Conservation (phyloP, 2,797 vertebrate species). For the Xerus rutilus region DNA sequence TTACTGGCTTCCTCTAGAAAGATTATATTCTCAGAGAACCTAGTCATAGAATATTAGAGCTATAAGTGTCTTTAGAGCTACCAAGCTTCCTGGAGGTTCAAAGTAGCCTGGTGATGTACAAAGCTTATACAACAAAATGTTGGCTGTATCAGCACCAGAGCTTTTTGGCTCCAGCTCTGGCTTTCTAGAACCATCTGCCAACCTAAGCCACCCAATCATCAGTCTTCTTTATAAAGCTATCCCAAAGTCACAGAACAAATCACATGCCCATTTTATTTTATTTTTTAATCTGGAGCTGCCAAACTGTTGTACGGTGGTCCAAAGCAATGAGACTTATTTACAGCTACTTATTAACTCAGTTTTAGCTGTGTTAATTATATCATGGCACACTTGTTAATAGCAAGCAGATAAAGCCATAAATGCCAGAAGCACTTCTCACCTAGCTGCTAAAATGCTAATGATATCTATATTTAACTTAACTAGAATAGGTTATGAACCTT, state of each 20-base stretch:
- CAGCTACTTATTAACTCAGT: neutral
- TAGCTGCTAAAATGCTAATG: slow-evolving; percentile 4
- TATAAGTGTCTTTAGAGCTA: neutral
- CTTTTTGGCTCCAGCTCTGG: neutral
- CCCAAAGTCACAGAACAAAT: neutral
- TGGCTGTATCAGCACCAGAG: neutral
- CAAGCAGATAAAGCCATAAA: slow-evolving; percentile 1
- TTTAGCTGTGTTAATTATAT: slow-evolving; percentile 25
- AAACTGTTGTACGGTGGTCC: neutral
- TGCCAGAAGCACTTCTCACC: slow-evolving; percentile 32
- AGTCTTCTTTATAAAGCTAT: neutral
- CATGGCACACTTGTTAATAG: neutral
- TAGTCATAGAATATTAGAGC: neutral
- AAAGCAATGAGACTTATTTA: slow-evolving; percentile 37
- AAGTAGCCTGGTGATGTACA: neutral
- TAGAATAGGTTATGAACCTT: neutral
- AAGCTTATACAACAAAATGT: neutral
- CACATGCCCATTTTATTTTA: neutral
- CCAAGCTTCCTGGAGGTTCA: neutral
- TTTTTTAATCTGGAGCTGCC: neutral
- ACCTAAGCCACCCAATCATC: neutral
- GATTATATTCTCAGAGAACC: neutral
- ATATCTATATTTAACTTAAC: neutral
- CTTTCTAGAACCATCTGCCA: neutral
- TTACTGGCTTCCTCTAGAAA: slow-evolving; percentile 10